phyloP scores from a whole-genome alignment of 2,797 vertebrate species.

The Tiaroga cobitis region DNA sequence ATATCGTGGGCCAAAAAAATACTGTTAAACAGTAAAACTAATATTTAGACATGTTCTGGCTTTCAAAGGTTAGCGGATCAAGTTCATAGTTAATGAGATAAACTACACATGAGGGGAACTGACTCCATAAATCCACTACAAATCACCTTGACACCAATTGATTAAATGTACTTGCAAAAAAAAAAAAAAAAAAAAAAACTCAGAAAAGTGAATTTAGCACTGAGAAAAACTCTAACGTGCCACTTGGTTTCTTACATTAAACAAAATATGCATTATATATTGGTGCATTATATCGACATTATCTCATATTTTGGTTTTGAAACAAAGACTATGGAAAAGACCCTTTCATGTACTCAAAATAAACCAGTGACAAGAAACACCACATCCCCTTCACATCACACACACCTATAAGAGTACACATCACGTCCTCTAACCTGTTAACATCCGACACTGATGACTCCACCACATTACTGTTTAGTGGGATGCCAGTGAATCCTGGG shows the following conservation, averaged over 20 bases:
- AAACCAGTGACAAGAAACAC: neutral
- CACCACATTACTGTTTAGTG: conserved; percentile 81
- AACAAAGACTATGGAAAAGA: neutral
- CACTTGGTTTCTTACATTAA: neutral
- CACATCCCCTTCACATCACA: neutral
- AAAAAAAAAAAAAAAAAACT: neutral
- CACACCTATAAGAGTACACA: neutral
- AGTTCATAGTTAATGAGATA: neutral
- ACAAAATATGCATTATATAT: neutral
- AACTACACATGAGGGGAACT: neutral
- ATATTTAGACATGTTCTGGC: neutral
- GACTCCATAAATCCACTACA: neutral
- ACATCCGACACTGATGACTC: conserved; percentile 74
- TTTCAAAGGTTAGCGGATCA: neutral
- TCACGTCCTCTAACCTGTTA: conserved; percentile 81
- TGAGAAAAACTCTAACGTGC: neutral
- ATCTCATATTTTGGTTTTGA: neutral
- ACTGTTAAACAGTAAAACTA: neutral
- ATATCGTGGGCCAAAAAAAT: neutral
- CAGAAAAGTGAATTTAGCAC: neutral
- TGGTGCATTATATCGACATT: neutral
- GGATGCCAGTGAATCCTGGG: conserved; percentile 90
- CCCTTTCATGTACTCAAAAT: neutral
- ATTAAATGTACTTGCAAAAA: neutral
- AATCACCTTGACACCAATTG: neutral